Percentiles rank a stretch among this genome's conserved stretches.
Conservation (phyloP, 2,888 invertebrate species). For the Lasioglossum villosulum region DNA sequence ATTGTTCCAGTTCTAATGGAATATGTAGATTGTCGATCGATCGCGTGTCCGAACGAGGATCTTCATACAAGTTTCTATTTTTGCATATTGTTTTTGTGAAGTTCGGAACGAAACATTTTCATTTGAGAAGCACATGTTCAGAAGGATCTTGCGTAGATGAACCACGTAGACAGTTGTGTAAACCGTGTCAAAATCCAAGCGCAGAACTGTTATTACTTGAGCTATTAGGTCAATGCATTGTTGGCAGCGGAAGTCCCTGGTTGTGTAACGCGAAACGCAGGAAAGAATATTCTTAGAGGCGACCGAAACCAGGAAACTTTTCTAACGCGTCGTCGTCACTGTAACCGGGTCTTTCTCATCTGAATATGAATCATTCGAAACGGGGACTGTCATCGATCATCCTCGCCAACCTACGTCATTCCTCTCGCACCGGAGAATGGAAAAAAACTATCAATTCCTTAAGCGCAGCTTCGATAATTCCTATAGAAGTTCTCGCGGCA, state of each 20-base stretch:
- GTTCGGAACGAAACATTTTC: too few species aligned
- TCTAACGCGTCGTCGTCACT: background rate
- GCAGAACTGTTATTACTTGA: background rate
- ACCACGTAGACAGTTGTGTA: background rate
- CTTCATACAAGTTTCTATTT: too few species aligned
- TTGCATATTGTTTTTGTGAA: too few species aligned
- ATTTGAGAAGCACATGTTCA: too few species aligned
- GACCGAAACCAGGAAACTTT: constrained; percentile 7
- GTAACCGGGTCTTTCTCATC: background rate
- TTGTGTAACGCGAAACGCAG: background rate
- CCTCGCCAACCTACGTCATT: background rate
- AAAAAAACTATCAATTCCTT: background rate
- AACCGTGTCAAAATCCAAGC: background rate
- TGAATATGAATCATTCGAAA: background rate
- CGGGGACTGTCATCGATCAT: background rate
- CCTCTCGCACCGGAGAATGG: background rate
- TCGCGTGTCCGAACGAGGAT: too few species aligned
- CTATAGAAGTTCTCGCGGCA: background rate
- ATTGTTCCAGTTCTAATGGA: too few species aligned
- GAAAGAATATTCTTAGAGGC: background rate
- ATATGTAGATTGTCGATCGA: too few species aligned
- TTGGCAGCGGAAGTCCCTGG: background rate
- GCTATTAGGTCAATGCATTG: background rate
- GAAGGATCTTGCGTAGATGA: background rate
- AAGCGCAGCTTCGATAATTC: background rate